phyloP scores from a whole-genome alignment of 2,888 invertebrate genomes.

The Noctua janthe region DNA sequence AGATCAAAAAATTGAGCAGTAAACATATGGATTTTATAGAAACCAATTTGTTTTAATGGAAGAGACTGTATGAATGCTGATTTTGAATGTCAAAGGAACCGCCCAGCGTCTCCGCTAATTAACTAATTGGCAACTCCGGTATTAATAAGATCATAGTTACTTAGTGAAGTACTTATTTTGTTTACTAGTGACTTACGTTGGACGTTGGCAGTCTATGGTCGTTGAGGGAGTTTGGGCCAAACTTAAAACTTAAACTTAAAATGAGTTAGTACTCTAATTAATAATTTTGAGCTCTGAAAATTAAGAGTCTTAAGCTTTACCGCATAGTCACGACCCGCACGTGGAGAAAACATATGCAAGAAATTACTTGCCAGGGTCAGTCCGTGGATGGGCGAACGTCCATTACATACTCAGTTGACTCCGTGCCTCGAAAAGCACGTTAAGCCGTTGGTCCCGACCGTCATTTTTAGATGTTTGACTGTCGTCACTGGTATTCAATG shows the following conservation, averaged over 20 bases:
- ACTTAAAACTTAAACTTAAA: background rate
- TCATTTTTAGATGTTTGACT: background rate
- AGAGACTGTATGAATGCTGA: conserved; percentile 18
- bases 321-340: background rate
- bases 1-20: background rate
- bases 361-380: background rate
- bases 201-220: background rate
- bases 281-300: conserved; percentile 7
- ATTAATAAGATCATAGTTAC: conserved; percentile 24
- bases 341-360: background rate
- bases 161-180: conserved; percentile 15
- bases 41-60: conserved; percentile 37
- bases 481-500: background rate
- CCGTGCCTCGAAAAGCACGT: background rate
- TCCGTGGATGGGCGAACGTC: background rate
- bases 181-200: background rate
- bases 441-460: background rate
- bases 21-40: background rate
- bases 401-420: background rate
- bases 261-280: background rate
- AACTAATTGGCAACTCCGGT: conserved; percentile 43
- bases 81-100: conserved; percentile 45
- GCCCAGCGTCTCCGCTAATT: conserved; percentile 30
- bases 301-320: too few species aligned
- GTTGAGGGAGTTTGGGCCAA: background rate